A percentile compares a stretch with the other conserved stretches of the same genome.
These are phyloP conservation scores for Charanyca ferruginea DNA, from an alignment of 2,888 invertebrate species.

Conservation along the genomic window DNA sequence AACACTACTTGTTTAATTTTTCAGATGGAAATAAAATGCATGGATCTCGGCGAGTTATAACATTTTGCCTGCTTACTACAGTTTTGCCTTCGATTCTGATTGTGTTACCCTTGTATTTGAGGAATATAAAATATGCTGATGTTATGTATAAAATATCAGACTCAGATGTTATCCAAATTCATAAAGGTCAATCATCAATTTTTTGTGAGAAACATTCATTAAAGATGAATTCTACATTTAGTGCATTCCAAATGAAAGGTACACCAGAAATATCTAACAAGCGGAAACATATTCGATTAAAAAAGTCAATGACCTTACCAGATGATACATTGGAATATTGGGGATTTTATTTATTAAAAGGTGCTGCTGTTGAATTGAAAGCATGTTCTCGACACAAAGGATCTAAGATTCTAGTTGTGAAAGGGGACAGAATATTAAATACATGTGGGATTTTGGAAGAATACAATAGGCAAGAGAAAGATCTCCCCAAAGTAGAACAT, in stretches of 20 bases:
- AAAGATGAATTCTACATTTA: constrained; percentile 93
- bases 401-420: constrained; percentile 95
- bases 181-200: constrained; percentile 95
- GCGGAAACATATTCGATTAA: constrained; percentile 94
- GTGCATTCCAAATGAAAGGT: constrained; percentile 94
- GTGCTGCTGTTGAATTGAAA: constrained; percentile 94
- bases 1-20: constrained; percentile 67
- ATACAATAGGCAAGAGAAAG: constrained; percentile 92
- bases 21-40: constrained; percentile 94
- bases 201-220: constrained; percentile 95
- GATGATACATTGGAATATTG: constrained; percentile 97
- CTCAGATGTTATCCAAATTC: constrained; percentile 96
- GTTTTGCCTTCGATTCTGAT: constrained; percentile 94
- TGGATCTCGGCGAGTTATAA: constrained; percentile 94
- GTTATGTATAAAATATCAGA: constrained; percentile 95
- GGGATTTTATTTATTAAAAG: constrained; percentile 96
- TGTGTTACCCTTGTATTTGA: constrained; percentile 94
- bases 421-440: constrained; percentile 94
- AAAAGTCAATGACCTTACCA: constrained; percentile 95
- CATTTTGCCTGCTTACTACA: constrained; percentile 95
- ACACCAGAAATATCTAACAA: constrained; percentile 93
- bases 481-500: constrained; percentile 91
- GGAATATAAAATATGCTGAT: constrained; percentile 95
- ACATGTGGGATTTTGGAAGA: constrained; percentile 95
- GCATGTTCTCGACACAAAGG: constrained; percentile 95